Conservation (phyloP, 2,797 vertebrate genomes). For the Darevskia mixta region DNA sequence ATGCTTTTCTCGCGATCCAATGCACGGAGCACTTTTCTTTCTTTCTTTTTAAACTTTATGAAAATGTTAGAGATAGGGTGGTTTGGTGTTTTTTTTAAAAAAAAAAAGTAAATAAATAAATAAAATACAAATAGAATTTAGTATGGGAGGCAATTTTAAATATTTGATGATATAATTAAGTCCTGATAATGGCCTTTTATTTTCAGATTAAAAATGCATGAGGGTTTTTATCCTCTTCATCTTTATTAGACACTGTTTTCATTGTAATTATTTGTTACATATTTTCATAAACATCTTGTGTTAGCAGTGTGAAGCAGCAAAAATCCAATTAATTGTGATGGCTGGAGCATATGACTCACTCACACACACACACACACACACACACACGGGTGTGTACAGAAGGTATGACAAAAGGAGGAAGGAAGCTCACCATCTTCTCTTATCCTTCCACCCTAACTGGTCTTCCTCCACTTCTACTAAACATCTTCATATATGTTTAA, state of each 20-base stretch:
- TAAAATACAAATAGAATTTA: conserved; percentile 67
- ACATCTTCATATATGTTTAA: neutral
- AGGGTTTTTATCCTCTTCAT: conserved; percentile 65
- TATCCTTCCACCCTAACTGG: neutral
- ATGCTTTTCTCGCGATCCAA: conserved; percentile 58
- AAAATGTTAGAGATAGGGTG: conserved; percentile 58
- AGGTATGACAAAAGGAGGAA: neutral
- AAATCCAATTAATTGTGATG: conserved; percentile 60
- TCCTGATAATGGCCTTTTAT: conserved; percentile 68
- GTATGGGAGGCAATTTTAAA: conserved; percentile 65
- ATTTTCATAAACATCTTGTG: conserved; percentile 63
- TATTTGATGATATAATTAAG: conserved; percentile 75
- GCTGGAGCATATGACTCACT: conserved; percentile 6
- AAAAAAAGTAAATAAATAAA: conserved; percentile 48
- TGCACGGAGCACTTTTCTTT: conserved; percentile 47
- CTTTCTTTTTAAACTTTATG: conserved; percentile 55
- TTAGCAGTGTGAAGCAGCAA: conserved; percentile 67
- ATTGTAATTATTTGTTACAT: conserved; percentile 71
- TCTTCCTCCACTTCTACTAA: neutral
- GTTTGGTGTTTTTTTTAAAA: conserved; percentile 43
- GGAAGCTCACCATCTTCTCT: neutral
- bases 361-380: conserved; percentile 16
- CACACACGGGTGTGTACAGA: neutral
- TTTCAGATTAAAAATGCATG: conserved; percentile 75
- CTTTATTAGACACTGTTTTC: conserved; percentile 72